Conservation (phyloP, 2,113 vertebrate genomes). For the Crypturellus undulatus region DNA sequence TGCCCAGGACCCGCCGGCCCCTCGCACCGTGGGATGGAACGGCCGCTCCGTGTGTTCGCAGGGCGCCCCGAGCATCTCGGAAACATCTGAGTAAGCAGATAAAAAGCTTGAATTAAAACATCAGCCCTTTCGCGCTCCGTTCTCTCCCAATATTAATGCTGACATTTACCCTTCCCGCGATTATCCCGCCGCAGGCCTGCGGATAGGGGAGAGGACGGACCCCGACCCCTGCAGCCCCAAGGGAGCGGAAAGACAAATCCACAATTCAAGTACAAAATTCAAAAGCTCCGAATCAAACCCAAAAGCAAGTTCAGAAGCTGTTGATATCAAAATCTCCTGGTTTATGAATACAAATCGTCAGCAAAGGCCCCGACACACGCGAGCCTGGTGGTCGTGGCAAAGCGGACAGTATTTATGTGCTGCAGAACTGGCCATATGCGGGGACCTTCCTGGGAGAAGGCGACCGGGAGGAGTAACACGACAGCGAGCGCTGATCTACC, state of each 20-base stretch:
- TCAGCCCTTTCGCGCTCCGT: rapidly evolving
- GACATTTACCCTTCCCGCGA: rapidly evolving
- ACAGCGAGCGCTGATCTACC: conserved; percentile 28
- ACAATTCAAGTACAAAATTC: neutral
- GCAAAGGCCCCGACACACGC: rapidly evolving
- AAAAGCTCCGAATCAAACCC: neutral
- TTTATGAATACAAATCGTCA: neutral
- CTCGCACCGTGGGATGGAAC: rapidly evolving
- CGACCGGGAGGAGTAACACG: neutral
- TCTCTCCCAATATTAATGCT: rapidly evolving
- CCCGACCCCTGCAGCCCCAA: rapidly evolving
- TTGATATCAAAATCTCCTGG: neutral
- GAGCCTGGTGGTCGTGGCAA: neutral
- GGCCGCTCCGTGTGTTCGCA: rapidly evolving
- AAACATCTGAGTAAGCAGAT: rapidly evolving
- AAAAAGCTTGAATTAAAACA: rapidly evolving
- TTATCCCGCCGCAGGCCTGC: rapidly evolving
- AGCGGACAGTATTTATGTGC: neutral
- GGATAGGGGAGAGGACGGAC: neutral
- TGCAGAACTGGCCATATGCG: neutral
- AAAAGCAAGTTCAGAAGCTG: neutral
- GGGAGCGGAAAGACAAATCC: neutral
- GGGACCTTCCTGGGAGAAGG: neutral
- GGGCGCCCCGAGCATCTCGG: neutral
- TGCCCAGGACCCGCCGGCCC: neutral